Conservation (phyloP, 2,113 vertebrate species). For the Xyliphius kryptos region DNA sequence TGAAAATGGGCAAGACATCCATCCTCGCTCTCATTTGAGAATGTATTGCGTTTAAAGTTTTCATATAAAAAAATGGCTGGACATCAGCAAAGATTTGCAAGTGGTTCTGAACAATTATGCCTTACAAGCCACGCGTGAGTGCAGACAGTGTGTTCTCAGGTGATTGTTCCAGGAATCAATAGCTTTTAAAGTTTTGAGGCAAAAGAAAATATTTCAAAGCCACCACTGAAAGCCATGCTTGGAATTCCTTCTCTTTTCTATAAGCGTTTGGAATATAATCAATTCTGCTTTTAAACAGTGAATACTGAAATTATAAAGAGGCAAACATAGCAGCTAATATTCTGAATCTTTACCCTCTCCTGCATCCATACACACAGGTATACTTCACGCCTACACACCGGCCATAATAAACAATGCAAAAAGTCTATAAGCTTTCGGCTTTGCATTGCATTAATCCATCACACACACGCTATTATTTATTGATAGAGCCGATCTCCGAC, state of each 20-base stretch:
- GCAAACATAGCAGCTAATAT: background rate
- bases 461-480: constrained; percentile 19
- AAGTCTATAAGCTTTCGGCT: background rate
- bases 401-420: too few species aligned
- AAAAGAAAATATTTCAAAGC: constrained; percentile 25
- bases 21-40: too few species aligned
- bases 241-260: background rate
- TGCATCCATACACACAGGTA: too few species aligned
- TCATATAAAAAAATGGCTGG: too few species aligned
- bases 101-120: too few species aligned
- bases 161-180: constrained; percentile 23
- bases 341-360: too few species aligned
- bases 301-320: constrained; percentile 13
- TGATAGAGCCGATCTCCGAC: constrained; percentile 9
- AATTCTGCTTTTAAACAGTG: constrained; percentile 5
- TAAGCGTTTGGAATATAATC: constrained; percentile 21
- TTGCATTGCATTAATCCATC: constrained; percentile 13
- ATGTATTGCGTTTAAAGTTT: too few species aligned
- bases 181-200: constrained; percentile 25
- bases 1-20: too few species aligned
- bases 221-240: background rate
- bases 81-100: too few species aligned
- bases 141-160: background rate
- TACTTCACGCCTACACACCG: too few species aligned
- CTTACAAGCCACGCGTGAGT: too few species aligned